phyloP scores from a whole-genome alignment of 2,113 vertebrate genomes.

The Lamprologus lemairii region DNA sequence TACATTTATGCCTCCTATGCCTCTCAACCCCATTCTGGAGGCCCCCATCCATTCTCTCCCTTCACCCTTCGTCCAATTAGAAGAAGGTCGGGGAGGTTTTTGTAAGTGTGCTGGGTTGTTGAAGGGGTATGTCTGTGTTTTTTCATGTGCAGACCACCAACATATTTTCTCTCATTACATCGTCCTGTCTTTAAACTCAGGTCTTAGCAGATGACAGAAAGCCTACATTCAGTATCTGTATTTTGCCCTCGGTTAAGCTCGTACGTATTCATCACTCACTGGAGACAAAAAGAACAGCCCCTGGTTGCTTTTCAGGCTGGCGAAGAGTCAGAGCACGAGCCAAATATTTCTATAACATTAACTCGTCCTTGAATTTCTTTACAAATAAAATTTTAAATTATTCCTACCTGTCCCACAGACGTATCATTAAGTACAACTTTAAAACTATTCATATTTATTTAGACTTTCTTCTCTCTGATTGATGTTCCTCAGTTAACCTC shows the following conservation, averaged over 20 bases:
- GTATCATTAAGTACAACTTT: background rate
- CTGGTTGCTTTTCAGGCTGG: background rate
- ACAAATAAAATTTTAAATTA: background rate
- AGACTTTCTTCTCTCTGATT: background rate
- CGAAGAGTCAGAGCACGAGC: background rate
- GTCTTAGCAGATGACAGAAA: constrained; percentile 32
- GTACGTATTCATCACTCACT: background rate
- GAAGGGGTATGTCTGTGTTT: background rate
- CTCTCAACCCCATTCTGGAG: background rate
- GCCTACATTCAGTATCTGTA: constrained; percentile 8
- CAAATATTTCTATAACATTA: background rate
- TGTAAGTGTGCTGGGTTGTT: constrained; percentile 30
- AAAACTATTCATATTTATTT: background rate
- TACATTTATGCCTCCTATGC: constrained; percentile 40
- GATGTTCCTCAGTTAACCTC: background rate
- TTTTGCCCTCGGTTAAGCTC: background rate
- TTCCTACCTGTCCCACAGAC: background rate
- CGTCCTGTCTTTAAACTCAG: constrained; percentile 32
- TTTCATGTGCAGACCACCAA: constrained; percentile 62
- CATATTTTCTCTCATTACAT: constrained; percentile 60
- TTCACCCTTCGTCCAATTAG: constrained; percentile 67
- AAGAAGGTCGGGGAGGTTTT: constrained; percentile 59
- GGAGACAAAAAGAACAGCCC: background rate
- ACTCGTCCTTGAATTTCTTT: background rate
- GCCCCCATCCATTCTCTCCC: constrained; percentile 23